A percentile compares a stretch with the other conserved stretches of the same genome.
Evolutionary conservation across 2,113 vertebrate genomes (phyloP).

Genomic region (Pogonocichla stellata): DNA sequence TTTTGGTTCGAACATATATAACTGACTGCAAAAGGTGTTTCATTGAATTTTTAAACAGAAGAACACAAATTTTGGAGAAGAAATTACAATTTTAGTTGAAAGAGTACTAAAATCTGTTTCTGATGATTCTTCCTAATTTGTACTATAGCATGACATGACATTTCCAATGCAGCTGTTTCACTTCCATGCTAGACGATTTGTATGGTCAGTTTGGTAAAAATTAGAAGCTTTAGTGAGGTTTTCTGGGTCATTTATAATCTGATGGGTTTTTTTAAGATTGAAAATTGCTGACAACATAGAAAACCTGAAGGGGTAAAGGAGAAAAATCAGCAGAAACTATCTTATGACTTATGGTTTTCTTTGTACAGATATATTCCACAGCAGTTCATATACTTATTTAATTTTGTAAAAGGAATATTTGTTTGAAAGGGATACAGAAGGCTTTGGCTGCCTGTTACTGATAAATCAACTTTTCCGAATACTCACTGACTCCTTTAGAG

Average conservation of each 20-base stretch:
- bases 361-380: not conserved
- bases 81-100: not conserved
- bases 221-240: not conserved
- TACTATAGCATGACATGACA: not conserved
- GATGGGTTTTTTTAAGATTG: not conserved
- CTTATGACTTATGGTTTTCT: not conserved
- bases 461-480: slow-evolving; percentile 30
- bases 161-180: not conserved
- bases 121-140: not conserved
- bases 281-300: not conserved
- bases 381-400: not conserved
- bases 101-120: not conserved
- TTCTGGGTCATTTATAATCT: not conserved
- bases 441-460: not conserved
- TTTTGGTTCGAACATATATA: not conserved
- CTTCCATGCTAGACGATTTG: not conserved
- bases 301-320: not conserved
- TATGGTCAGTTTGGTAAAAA: not conserved
- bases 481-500: not conserved
- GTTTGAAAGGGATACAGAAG: not conserved
- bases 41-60: not conserved
- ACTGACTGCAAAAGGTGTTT: not conserved
- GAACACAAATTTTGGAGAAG: not conserved
- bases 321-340: not conserved
- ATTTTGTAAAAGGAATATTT: not conserved